Evolutionary conservation across 2,888 invertebrate genomes (phyloP), one percentile per base, ranked within the genome.

Genomic region (Rotaria macrura): DNA sequence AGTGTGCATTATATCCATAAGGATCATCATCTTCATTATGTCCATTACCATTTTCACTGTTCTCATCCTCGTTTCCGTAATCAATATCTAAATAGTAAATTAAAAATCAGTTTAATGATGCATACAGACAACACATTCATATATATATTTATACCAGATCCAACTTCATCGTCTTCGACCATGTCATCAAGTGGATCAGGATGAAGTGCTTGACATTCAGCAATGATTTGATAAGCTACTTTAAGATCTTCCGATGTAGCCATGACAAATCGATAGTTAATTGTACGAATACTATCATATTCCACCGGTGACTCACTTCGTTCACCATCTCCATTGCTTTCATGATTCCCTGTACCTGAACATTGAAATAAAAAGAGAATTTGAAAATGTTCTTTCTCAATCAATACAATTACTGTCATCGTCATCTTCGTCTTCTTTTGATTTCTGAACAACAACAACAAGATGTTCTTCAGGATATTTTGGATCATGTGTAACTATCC

Each of bases 121-220:
- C 2, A 12, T 25, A n/a, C 25, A 43, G 5, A 23, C 6, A 25
- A 4, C 2, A 14, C 20, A 40, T n/a, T 40, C n/a, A n/a, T n/a
- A n/a, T n/a, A n/a, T n/a, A n/a, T n/a, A n/a, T n/a, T n/a, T n/a
- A n/a, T n/a, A 79, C 79, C 79, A 3, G 79, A 79, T 14, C 79
- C 79, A n/a, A 43, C 79, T 79, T 79, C 79, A 79, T 79, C 79
- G 43, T 79, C 79, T 79, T 79, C 79, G 14, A 40, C n/a, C 79
- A 79, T 79, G n/a, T 79, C 79, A 25, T 79, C 79, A 10, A 43
- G n/a, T n/a, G 79, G 79, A 79, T 79, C 79, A n/a, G 43, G 79
- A 79, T 79, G 79, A 43, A 79, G 43, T 79, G 79, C 79, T 79
- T 79, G 79, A 79, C 79, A 79, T 43, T 79, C 43, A 25, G 79